Percentiles rank a stretch among this genome's conserved stretches.
These are phyloP conservation scores for Anthonomus grandis DNA, from an alignment of 1,140 invertebrate genomes.

Conservation along the genomic window DNA sequence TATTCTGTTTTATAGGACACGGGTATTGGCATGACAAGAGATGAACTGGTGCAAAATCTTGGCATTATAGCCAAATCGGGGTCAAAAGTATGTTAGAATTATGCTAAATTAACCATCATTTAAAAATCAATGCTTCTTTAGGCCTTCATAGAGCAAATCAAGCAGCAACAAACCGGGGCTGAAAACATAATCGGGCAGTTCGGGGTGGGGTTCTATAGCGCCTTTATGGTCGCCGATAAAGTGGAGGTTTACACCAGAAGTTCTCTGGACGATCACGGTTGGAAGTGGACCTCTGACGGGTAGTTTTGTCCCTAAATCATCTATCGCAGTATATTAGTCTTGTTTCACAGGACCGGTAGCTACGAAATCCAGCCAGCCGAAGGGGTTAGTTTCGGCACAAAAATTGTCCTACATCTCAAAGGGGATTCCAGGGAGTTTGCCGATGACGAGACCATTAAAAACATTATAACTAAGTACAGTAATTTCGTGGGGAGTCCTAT, in stretches of 20 bases:
- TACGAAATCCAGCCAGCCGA: slow-evolving; percentile 88
- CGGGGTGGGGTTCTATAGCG: slow-evolving; percentile 97
- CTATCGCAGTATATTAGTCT: no score
- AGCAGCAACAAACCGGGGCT: slow-evolving; percentile 61
- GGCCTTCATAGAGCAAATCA: slow-evolving; percentile 83
- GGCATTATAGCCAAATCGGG: slow-evolving; percentile 95
- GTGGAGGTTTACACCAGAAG: slow-evolving; percentile 85
- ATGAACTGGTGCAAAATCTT: slow-evolving; percentile 86
- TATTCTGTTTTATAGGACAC: slow-evolving; percentile 65
- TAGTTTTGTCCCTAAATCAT: no score
- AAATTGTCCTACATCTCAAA: slow-evolving; percentile 90
- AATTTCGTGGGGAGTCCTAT: slow-evolving; percentile 95
- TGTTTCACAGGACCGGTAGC: slow-evolving; percentile 67
- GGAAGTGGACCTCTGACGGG: slow-evolving; percentile 89
- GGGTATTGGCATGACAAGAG: slow-evolving; percentile 91
- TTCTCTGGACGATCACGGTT: slow-evolving; percentile 61
- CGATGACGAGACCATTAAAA: slow-evolving; percentile 80
- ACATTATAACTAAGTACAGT: slow-evolving; percentile 93
- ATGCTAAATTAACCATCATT: no score
- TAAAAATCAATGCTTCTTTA: no score
- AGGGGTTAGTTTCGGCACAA: slow-evolving; percentile 83
- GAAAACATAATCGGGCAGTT: slow-evolving; percentile 96
- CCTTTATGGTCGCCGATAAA: slow-evolving; percentile 94
- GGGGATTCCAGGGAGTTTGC: slow-evolving; percentile 83
- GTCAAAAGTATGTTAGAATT: slow-evolving; percentile 87